Conservation (phyloP, 1,140 invertebrate genomes). For the Archegozetes longisetosus region DNA sequence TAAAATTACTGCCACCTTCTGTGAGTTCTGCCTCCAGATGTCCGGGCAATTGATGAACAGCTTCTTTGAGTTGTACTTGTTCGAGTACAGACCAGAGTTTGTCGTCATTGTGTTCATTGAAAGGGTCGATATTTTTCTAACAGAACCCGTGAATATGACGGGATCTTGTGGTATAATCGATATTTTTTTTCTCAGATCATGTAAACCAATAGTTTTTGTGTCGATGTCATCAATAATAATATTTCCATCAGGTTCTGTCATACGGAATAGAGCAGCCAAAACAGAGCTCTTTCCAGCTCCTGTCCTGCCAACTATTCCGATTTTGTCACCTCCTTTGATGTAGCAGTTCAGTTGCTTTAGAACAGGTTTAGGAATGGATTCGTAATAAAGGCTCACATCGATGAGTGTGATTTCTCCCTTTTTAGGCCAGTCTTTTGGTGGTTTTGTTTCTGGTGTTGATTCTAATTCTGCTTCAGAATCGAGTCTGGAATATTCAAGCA, state of each 20-base stretch:
- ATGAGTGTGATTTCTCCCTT: constrained; percentile 51
- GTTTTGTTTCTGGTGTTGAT: constrained; percentile 25
- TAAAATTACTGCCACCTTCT: constrained; percentile 23
- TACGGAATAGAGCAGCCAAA: no score
- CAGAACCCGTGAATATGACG: constrained; percentile 50
- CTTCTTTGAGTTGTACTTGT: constrained; percentile 48
- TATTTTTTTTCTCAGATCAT: constrained; percentile 31
- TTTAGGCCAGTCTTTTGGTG: constrained; percentile 40
- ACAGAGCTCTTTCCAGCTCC: no score
- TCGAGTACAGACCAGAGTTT: constrained; percentile 51
- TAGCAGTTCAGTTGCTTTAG: constrained; percentile 43
- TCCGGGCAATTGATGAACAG: constrained; percentile 39
- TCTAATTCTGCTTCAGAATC: constrained; percentile 40
- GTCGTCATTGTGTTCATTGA: constrained; percentile 48
- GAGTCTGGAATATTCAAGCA: constrained; percentile 41
- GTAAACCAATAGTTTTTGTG: constrained; percentile 30
- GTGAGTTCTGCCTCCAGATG: constrained; percentile 45
- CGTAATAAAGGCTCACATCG: constrained; percentile 47
- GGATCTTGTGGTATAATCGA: constrained; percentile 39
- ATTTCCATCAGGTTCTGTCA: constrained; percentile 23
- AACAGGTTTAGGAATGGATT: constrained; percentile 44
- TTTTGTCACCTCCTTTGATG: constrained; percentile 27
- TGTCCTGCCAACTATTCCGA: no score
- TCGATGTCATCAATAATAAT: constrained; percentile 35
- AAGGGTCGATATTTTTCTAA: constrained; percentile 82